Evolutionary conservation across 2,888 invertebrate genomes (phyloP).

Genomic region (Disparrhopalites patrizii): DNA sequence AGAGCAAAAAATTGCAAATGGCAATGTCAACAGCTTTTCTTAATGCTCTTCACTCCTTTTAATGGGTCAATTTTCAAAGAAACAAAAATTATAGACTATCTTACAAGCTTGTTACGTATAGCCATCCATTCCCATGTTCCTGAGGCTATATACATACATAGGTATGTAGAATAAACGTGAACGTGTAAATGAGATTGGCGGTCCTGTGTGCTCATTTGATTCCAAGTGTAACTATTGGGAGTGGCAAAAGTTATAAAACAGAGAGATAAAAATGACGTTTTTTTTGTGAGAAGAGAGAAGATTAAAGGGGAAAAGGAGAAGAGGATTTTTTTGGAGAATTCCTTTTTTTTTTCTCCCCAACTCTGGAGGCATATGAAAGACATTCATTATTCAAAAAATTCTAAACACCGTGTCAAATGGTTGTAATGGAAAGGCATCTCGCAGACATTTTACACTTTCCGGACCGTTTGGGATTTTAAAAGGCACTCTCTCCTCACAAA

Average conservation of each 20-base stretch:
- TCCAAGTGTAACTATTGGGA: too few relatives aligned
- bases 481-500: slow-evolving; percentile 11
- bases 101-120: too few relatives aligned
- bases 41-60: too few relatives aligned
- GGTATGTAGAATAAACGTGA: too few relatives aligned
- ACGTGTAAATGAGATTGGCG: too few relatives aligned
- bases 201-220: too few relatives aligned
- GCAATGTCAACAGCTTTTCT: too few relatives aligned
- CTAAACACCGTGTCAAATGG: slow-evolving; percentile 22
- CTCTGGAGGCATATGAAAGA: not conserved
- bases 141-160: too few relatives aligned
- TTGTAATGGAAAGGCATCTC: slow-evolving; percentile 13
- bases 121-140: too few relatives aligned
- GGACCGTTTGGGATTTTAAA: slow-evolving; percentile 29
- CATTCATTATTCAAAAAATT: slow-evolving; percentile 15
- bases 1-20: too few relatives aligned
- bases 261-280: not conserved
- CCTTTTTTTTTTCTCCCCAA: not conserved
- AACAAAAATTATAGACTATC: too few relatives aligned
- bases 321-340: not conserved
- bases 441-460: slow-evolving; percentile 33
- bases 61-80: too few relatives aligned
- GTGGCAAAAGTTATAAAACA: not conserved
- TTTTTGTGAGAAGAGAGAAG: not conserved
- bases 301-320: not conserved